Evolutionary conservation across 2,797 vertebrate genomes (phyloP).

Genomic region (Leucoraja ocellata): DNA sequence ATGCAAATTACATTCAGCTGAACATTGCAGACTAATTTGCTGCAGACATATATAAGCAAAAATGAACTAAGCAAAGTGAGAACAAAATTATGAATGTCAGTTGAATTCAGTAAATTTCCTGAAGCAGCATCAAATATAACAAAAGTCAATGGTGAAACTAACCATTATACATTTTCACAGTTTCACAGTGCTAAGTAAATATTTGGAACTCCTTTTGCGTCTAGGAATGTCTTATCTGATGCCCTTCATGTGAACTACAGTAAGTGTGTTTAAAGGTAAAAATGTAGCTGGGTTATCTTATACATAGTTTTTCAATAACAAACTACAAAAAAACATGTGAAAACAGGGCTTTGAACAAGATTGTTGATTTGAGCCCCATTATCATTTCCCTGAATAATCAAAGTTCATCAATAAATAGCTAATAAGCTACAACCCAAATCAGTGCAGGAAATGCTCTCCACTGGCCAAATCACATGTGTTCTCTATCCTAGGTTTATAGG

Average conservation of each 20-base stretch:
- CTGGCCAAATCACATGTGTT: not conserved
- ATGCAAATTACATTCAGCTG: not conserved
- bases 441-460: not conserved
- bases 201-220: not conserved
- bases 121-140: not conserved
- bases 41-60: not conserved
- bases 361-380: not conserved
- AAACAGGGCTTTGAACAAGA: not conserved
- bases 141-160: conserved; percentile 8
- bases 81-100: not conserved
- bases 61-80: not conserved
- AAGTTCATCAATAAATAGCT: not conserved
- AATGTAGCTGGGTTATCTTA: conserved; percentile 17
- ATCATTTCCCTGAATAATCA: conserved; percentile 1
- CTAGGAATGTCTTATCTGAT: conserved; percentile 35
- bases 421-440: not conserved
- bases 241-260: conserved; percentile 36
- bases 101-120: not conserved
- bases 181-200: conserved; percentile 18
- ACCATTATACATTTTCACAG: conserved; percentile 12
- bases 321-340: not conserved
- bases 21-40: not conserved
- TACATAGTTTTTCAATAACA: conserved; percentile 11
- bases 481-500: not conserved
- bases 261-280: conserved; percentile 20